Percentiles rank a stretch among this genome's conserved stretches.
phyloP scores from a whole-genome alignment of 2,888 invertebrate genomes.

The Rosalia funebris region DNA sequence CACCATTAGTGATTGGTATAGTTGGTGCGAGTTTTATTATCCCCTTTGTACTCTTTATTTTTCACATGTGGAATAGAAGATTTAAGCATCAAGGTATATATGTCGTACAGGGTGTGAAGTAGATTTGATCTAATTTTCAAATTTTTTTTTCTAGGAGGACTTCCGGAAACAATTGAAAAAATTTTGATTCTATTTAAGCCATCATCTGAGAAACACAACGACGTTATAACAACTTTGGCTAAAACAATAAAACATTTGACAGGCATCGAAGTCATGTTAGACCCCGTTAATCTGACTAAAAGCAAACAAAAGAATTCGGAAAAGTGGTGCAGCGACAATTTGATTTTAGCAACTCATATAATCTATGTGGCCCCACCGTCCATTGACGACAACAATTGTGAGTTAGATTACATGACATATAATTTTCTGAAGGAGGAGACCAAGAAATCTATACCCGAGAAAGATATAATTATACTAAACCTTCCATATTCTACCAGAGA shows the following conservation, averaged over 20 bases:
- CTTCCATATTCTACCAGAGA: conserved; percentile 46
- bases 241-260: conserved; percentile 42
- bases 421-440: conserved; percentile 42
- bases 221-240: conserved; percentile 44
- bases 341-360: conserved; percentile 43
- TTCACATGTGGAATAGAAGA: conserved; percentile 47
- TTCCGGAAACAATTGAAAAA: conserved; percentile 31
- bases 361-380: conserved; percentile 46
- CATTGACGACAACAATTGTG: conserved; percentile 33
- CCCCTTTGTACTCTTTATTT: conserved; percentile 48
- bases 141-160: conserved; percentile 22
- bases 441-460: conserved; percentile 33
- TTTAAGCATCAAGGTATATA: conserved; percentile 37
- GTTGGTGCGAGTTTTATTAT: conserved; percentile 52
- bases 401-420: conserved; percentile 41
- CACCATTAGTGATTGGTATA: conserved; percentile 51
- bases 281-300: conserved; percentile 35
- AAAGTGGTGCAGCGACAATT: conserved; percentile 38
- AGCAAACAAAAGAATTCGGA: conserved; percentile 40
- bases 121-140: no score
- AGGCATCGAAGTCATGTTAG: conserved; percentile 37
- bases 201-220: conserved; percentile 47
- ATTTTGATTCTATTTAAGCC: conserved; percentile 45
- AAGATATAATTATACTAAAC: conserved; percentile 38
- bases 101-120: neutral